phyloP scores from a whole-genome alignment of 2,888 invertebrate genomes.

The Netelia melanura region DNA sequence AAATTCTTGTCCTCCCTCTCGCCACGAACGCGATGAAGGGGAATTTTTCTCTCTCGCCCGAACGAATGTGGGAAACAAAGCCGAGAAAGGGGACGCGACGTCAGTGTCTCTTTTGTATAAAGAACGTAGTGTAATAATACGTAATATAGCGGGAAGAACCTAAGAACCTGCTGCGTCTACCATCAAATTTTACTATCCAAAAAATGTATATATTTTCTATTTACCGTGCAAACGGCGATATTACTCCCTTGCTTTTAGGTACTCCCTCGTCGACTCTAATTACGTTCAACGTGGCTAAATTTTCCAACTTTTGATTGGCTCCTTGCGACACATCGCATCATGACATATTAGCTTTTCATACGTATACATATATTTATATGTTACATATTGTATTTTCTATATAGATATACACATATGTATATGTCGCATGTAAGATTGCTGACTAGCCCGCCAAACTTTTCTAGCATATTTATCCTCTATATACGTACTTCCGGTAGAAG shows the following conservation, averaged over 20 bases:
- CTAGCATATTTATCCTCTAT: constrained; percentile 9
- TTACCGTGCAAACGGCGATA: neutral
- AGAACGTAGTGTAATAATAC: constrained; percentile 4
- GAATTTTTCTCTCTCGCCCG: constrained; percentile 21
- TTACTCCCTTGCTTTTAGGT: neutral
- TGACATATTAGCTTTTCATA: constrained; percentile 44
- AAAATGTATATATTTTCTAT: neutral
- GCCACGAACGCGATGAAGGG: constrained; percentile 7
- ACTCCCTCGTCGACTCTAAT: neutral
- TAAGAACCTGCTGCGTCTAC: neutral
- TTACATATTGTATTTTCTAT: neutral
- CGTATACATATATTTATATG: neutral
- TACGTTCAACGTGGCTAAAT: constrained; percentile 2
- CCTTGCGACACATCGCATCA: constrained; percentile 7
- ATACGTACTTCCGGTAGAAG: constrained; percentile 56
- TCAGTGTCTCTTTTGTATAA: constrained; percentile 31
- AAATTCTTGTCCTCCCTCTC: constrained; percentile 47
- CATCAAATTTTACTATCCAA: neutral
- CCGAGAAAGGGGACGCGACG: constrained; percentile 9
- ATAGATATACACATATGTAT: constrained; percentile 16
- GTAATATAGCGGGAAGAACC: neutral
- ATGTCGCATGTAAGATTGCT: neutral
- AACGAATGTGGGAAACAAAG: constrained; percentile 56
- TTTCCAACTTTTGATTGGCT: constrained; percentile 30
- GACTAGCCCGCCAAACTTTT: constrained; percentile 39